Base-by-base conservation (phyloP, 1,140 invertebrate genomes). In the Xylocopa sonorina region DNA sequence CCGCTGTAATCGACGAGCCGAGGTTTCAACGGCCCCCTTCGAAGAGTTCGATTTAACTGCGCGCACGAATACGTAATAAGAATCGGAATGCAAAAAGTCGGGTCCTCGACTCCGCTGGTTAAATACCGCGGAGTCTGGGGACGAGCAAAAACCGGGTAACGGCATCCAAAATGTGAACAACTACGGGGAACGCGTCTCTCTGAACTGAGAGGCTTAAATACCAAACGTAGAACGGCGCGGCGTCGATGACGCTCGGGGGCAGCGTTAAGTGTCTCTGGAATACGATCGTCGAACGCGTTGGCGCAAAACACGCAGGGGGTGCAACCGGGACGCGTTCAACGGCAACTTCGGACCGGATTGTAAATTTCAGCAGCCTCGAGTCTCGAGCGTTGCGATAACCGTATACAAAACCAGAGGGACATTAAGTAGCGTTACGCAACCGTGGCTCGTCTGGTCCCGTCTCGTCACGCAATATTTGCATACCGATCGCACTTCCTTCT, bases 321-420 rank as follows among this genome's bases (percentile, higher is more conserved):
- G 29, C 3, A 29, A 38, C 24, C 43, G 29, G 7, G 16, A 12
- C 21, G 10, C 9, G 29, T 18, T 51, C 1, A 24, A 18, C 10
- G 12, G 14, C 71, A 55, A 53, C 51, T 38, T 73, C n/a, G 34
- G 24, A 32, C 29, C 3, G 24, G 32, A 41, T 32, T 48, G 43
- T 60, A 69, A 77, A 71, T 77, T 60, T 69, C 58, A 55, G 3
- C n/a, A 41, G 9, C 16, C 21, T 38, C 3, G 24, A 18, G n/a
- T n/a, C 46, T 34, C 34, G 43, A n/a, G n/a, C 38, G 62, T 76
- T 67, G 57, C 63, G 73, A 76, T 76, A 76, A 76, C 73, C 62
- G 32, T 68, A 69, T 43, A 43, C 21, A 57, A 50, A 55, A 50
- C 48, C 10, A n/a, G n/a, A 43, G 16, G 38, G 38, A 63, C 48